Evolutionary conservation across 64 coral and sea anemone genomes (phyloP), one percentile per base, ranked within the genome.

Genomic region (Catalaphyllia jardinei): DNA sequence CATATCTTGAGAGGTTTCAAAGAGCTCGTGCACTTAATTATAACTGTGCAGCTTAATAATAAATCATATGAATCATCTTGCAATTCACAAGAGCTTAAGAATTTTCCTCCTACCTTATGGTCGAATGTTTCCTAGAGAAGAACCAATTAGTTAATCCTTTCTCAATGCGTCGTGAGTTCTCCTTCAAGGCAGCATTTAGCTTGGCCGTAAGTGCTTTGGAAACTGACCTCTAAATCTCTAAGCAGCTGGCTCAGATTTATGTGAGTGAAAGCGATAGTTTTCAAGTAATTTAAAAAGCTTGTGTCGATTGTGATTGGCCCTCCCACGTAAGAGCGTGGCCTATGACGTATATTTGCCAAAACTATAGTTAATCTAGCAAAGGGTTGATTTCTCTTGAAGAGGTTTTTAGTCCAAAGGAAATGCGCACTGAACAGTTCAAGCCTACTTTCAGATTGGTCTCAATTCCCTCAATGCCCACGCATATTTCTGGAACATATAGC

Each of bases 291-390:
- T 46, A 46, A 38, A 7, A 19, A 19, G 1, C 15, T 57, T 57
- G 54, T 57, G 54, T 57, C 33, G 31, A 7, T 18, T 19, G 73
- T 75, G 30, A 75, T 39, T 73, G 71, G 71, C 29, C 10, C 71
- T 30, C 16, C 73, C 14, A 38, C 73, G 31, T 75, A 39, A 42
- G 18, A 13, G 54, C 10, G 1, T 5, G 0, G 12, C 31, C 6
- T 75, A 42, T 75, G 73, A 75, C 73, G 73, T 75, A 35, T 75
- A 18, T 75, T 75, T 39, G 49, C 42, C 5, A 13, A 73, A 75
- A 75, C 42, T 29, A 39, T 3, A 29, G 30, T 75, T 38, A 42
- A 75, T 20, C 35, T 42, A 38, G 9, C 71, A 57, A 73, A 75
- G 17, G 15, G 16, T 18, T 7, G 31, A 19, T 39, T 75, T 18